phyloP scores from a whole-genome alignment of 2,797 vertebrate species.

The Echeneis naucrates region DNA sequence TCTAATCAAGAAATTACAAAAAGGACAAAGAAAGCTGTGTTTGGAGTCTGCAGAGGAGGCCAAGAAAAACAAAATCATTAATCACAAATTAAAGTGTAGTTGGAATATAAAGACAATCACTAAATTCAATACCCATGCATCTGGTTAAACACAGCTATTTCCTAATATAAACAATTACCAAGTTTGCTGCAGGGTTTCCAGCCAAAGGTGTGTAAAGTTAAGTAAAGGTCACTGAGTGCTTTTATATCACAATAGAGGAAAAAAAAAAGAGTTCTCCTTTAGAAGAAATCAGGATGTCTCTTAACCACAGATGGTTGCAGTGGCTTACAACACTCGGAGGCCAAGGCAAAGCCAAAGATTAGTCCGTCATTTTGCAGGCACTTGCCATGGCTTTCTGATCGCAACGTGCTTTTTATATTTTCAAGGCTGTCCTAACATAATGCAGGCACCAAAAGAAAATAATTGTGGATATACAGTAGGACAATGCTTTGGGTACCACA shows the following conservation, averaged over 20 bases:
- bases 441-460: background rate
- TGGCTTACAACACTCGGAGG: background rate
- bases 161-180: background rate
- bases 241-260: too few relatives aligned
- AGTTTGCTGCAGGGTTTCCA: background rate
- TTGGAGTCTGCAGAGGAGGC: too few relatives aligned
- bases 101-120: background rate
- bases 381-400: background rate
- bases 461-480: background rate
- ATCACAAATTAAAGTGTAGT: conserved; percentile 7
- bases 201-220: too few relatives aligned
- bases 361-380: background rate
- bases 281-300: background rate
- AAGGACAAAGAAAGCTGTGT: background rate
- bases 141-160: background rate
- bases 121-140: background rate
- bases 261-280: too few relatives aligned
- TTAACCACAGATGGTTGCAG: background rate
- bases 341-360: background rate
- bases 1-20: conserved; percentile 13
- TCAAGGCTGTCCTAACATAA: background rate
- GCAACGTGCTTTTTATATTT: conserved; percentile 4
- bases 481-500: conserved; percentile 28
- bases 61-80: too few relatives aligned
- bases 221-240: background rate